phyloP scores from a whole-genome alignment of 2,113 vertebrate species.

The Shinisaurus crocodilurus region DNA sequence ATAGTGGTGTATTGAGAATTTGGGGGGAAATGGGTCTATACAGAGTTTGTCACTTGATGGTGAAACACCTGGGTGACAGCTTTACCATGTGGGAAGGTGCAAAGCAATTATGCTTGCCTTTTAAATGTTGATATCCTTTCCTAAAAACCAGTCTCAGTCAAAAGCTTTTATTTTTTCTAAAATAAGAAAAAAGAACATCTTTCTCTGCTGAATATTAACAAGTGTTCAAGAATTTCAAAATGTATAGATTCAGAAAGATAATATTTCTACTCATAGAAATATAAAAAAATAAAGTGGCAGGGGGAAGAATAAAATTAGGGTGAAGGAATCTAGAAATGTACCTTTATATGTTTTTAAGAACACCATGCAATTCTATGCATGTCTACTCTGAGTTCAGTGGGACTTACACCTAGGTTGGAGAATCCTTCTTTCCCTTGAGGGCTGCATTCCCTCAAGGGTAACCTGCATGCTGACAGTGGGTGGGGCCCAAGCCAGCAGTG shows the following conservation, averaged over 20 bases:
- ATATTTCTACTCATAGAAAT: neutral
- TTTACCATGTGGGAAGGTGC: neutral
- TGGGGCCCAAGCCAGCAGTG: too few relatives aligned
- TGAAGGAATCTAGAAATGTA: neutral
- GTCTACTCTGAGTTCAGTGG: neutral
- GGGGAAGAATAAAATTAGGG: neutral
- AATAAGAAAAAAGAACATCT: neutral
- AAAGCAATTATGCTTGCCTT: neutral
- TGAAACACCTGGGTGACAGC: neutral
- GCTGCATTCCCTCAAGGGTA: too few relatives aligned
- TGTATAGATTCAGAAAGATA: neutral
- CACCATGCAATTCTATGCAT: neutral
- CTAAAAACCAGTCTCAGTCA: neutral
- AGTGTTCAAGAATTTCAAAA: neutral
- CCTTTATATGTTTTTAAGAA: neutral
- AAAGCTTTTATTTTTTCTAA: neutral
- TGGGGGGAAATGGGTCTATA: neutral
- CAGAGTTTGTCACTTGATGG: neutral
- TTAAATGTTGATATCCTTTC: neutral
- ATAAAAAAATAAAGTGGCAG: neutral
- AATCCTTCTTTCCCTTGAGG: too few relatives aligned
- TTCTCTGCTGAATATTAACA: neutral
- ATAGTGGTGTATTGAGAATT: neutral
- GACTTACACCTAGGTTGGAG: too few relatives aligned
- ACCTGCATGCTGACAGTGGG: too few relatives aligned